phyloP scores from a whole-genome alignment of 92 coral and sea anemone species.

The Parazoanthus atlanticus region DNA sequence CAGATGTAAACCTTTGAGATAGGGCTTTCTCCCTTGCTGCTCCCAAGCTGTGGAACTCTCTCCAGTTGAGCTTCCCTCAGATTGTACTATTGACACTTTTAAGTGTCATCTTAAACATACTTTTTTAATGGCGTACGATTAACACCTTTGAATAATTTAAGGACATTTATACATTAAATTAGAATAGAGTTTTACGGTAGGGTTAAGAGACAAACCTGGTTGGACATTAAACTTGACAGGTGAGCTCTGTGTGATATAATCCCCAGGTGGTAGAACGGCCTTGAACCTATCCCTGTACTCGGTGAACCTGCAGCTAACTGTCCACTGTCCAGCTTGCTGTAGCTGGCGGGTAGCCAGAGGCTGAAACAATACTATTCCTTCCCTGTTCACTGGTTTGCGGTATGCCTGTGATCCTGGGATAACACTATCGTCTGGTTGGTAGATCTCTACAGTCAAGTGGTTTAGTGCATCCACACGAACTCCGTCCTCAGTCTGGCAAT shows the following conservation, averaged over 20 bases:
- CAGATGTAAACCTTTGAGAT: too few relatives aligned
- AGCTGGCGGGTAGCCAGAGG: constrained; percentile 65
- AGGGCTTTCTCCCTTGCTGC: too few relatives aligned
- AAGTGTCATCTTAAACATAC: too few relatives aligned
- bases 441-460: constrained; percentile 59
- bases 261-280: constrained; percentile 61
- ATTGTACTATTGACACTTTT: too few relatives aligned
- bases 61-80: too few relatives aligned
- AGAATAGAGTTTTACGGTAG: too few relatives aligned
- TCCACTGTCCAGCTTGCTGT: constrained; percentile 76
- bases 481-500: constrained; percentile 77
- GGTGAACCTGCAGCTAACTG: constrained; percentile 67
- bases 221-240: constrained; percentile 65
- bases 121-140: too few relatives aligned
- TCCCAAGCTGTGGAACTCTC: too few relatives aligned
- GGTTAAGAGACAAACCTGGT: constrained; percentile 50
- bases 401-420: constrained; percentile 60
- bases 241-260: constrained; percentile 63
- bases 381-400: constrained; percentile 74
- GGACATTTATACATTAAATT: too few relatives aligned
- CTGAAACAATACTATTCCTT: constrained; percentile 61
- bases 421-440: constrained; percentile 52
- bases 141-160: too few relatives aligned
- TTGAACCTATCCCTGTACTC: constrained; percentile 79
- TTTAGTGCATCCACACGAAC: constrained; percentile 77